phyloP scores from a whole-genome alignment of 2,113 vertebrate genomes.

The Callipepla californica region DNA sequence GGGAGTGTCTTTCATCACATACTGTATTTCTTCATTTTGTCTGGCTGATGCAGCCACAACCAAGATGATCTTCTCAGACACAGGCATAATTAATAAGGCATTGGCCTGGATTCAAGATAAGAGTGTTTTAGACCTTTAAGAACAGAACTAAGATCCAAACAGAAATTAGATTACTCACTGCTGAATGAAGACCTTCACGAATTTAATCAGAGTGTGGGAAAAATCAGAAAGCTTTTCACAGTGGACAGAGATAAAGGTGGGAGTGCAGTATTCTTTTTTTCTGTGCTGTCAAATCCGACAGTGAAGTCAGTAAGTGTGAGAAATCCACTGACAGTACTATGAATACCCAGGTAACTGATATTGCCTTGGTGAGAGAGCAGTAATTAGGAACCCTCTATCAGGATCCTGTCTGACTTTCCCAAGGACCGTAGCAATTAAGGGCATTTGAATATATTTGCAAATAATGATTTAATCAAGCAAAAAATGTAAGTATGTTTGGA shows the following conservation, averaged over 20 bases:
- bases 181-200: slow-evolving; percentile 14
- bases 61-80: slow-evolving; percentile 44
- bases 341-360: background rate
- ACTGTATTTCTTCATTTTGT: slow-evolving; percentile 51
- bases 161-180: slow-evolving; percentile 16
- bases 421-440: background rate
- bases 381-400: background rate
- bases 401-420: background rate
- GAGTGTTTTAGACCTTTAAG: slow-evolving; percentile 4
- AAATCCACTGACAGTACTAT: background rate
- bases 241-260: background rate
- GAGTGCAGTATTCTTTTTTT: background rate
- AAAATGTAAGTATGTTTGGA: background rate
- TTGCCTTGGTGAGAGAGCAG: background rate
- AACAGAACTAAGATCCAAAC: background rate
- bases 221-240: background rate
- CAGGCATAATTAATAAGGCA: slow-evolving; percentile 13
- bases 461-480: background rate
- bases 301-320: background rate
- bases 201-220: slow-evolving; percentile 2
- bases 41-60: slow-evolving; percentile 26
- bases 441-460: background rate
- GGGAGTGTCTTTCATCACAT: slow-evolving; percentile 20
- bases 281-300: background rate
- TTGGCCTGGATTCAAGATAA: slow-evolving; percentile 32